A percentile compares a stretch with the other conserved stretches of the same genome.
These are phyloP conservation scores for Hyaena hyaena DNA, from an alignment of 2,113 vertebrate species.

Conservation along the genomic window DNA sequence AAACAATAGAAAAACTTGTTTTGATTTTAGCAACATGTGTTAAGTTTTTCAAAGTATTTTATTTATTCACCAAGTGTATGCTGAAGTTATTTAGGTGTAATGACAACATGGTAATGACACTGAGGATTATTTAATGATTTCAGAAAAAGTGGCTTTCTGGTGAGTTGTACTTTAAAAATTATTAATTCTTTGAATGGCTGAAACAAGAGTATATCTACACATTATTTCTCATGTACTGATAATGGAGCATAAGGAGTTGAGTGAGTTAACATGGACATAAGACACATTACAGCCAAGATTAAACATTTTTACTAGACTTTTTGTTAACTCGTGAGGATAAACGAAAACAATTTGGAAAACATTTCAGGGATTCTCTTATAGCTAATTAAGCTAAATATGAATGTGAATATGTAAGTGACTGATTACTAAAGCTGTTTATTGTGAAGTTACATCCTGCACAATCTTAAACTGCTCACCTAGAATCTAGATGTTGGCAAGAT, in stretches of 20 bases:
- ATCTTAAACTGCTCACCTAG: neutral
- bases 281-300: neutral
- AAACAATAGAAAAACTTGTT: neutral
- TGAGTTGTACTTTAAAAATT: slow-evolving; percentile 39
- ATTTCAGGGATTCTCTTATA: neutral
- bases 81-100: neutral
- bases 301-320: neutral
- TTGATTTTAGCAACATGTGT: slow-evolving; percentile 8
- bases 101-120: neutral
- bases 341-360: neutral
- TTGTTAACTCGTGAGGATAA: neutral
- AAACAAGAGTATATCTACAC: neutral
- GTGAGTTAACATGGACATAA: neutral
- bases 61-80: neutral
- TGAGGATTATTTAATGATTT: slow-evolving; percentile 8
- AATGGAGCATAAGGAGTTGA: neutral
- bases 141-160: neutral
- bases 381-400: slow-evolving; percentile 37
- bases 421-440: neutral
- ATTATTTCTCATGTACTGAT: slow-evolving; percentile 30
- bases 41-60: neutral
- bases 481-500: neutral
- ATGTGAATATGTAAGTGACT: neutral
- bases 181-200: slow-evolving; percentile 13
- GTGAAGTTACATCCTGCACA: neutral